A percentile compares a stretch with the other conserved stretches of the same genome.
phyloP scores from a whole-genome alignment of 2,888 invertebrate genomes.

The Podabrus alpinus region DNA sequence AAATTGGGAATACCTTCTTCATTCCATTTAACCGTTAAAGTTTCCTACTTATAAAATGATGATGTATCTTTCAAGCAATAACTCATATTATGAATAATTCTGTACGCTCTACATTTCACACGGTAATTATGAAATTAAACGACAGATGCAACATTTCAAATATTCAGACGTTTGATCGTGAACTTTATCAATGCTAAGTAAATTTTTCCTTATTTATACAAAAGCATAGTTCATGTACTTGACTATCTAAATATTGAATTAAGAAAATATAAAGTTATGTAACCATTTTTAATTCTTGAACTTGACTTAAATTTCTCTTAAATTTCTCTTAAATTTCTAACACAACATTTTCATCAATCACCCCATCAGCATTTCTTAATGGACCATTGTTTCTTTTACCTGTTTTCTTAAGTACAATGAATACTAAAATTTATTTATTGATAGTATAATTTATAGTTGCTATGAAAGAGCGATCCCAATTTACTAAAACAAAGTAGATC shows the following conservation, averaged over 20 bases:
- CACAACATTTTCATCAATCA: background rate
- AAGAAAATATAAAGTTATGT: no score
- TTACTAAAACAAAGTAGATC: background rate
- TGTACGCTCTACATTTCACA: background rate
- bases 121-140: background rate
- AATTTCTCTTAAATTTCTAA: background rate
- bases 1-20: background rate
- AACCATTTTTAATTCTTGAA: background rate
- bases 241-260: background rate
- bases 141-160: background rate
- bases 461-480: background rate
- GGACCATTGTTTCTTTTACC: background rate
- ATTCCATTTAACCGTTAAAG: background rate
- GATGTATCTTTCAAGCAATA: background rate
- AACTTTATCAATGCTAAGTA: background rate
- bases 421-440: background rate
- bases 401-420: background rate
- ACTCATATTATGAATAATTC: background rate
- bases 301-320: no score
- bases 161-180: background rate
- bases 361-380: background rate
- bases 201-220: background rate
- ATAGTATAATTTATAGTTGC: background rate
- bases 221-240: background rate
- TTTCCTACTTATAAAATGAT: background rate